Evolutionary conservation across 2,888 invertebrate species (phyloP), one percentile per base, ranked within the genome.

Genomic region (Plagodis pulveraria): DNA sequence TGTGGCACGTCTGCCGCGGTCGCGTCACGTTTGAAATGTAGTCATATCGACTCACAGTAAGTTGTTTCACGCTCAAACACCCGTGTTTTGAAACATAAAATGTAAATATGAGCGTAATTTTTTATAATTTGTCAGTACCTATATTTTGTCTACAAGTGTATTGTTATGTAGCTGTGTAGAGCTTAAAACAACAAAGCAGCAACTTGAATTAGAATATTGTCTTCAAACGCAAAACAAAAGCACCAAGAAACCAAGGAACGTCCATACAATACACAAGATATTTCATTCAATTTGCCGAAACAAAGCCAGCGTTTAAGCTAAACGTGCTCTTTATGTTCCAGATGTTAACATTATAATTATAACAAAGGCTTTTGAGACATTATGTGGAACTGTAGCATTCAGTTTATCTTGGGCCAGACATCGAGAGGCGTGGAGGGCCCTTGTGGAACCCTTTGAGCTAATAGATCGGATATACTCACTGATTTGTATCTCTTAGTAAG

Each of bases 371-470:
- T 46, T 57, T 5, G 42, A 44, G 41, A 34, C 47, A 36, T 55
- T 51, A 38, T 40, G 6, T 11, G 12, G 36, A 32, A 49, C 44
- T 49, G 60, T 52, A 11, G 44, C 56, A 56, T 55, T 59, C 47
- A 10, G 10, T 6, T 32, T 59, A 50, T 56, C 60, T 60, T 62
- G 62, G 46, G 55, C 41, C 51, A 62, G 62, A 58, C 62, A 55
- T 55, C 55, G 38, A 62, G 57, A 40, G 51, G 40, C 35, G 22
- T 4, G 35, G 52, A 54, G 57, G 12, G 51, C 58, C 10, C 57
- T 50, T 33, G 50, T 33, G 45, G n/a, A 50, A 45, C 48, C 11
- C 60, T 54, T n/a, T 12, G 32, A 44, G 50, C 62, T 58, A 58
- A 62, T 55, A 62, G 43, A 55, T 62, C 57, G 48, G 44, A 22